Percentiles rank a stretch among this genome's conserved stretches.
These are phyloP conservation scores for Dolomedes plantarius DNA, from an alignment of 2,888 invertebrate species.

Conservation along the genomic window DNA sequence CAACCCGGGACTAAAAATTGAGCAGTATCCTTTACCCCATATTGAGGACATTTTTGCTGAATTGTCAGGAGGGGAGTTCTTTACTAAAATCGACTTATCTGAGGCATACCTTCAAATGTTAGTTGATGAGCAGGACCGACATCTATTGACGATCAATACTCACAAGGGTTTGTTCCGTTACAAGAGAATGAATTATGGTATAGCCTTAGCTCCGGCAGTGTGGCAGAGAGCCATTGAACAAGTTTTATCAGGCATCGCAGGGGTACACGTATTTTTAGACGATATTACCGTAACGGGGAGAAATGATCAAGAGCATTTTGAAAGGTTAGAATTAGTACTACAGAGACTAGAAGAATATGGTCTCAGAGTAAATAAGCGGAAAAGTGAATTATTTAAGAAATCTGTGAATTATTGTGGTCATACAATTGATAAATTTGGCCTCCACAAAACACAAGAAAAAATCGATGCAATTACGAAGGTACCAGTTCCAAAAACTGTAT, in stretches of 20 bases:
- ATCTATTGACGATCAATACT: slow-evolving; percentile 75
- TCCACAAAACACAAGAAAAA: slow-evolving; percentile 47
- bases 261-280: slow-evolving; percentile 26
- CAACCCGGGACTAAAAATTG: slow-evolving; percentile 74
- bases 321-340: slow-evolving; percentile 25
- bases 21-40: slow-evolving; percentile 74
- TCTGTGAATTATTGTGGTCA: slow-evolving; percentile 39
- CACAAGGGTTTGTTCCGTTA: slow-evolving; percentile 75
- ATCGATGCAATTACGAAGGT: slow-evolving; percentile 47
- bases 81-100: too few species aligned
- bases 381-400: slow-evolving; percentile 32
- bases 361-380: slow-evolving; percentile 12
- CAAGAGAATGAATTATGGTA: slow-evolving; percentile 75
- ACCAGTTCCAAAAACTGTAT: slow-evolving; percentile 50
- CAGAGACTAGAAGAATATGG: slow-evolving; percentile 13
- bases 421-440: slow-evolving; percentile 45
- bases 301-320: slow-evolving; percentile 33
- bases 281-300: slow-evolving; percentile 27
- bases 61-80: too few species aligned
- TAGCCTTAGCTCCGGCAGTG: slow-evolving; percentile 75
- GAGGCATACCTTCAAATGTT: slow-evolving; percentile 9
- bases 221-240: slow-evolving; percentile 62
- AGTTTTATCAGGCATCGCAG: slow-evolving; percentile 27
- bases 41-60: too few species aligned
- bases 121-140: slow-evolving; percentile 73